Evolutionary conservation across 2,888 invertebrate genomes (phyloP).

Genomic region (Epinotia demarniana): DNA sequence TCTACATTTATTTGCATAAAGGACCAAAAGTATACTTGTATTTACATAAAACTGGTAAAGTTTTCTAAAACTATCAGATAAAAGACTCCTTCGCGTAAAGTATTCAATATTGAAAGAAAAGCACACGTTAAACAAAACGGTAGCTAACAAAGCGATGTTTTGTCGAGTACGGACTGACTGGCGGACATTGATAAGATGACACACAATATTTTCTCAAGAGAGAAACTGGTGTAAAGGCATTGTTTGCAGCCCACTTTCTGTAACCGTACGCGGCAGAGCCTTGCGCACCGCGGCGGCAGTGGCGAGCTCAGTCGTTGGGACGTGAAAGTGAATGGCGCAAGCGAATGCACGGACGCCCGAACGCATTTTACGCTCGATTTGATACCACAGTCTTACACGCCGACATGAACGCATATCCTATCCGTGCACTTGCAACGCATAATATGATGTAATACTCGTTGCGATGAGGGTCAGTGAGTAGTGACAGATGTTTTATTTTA

Average conservation of each 20-base stretch:
- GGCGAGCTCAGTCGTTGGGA: constrained; percentile 53
- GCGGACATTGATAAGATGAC: constrained; percentile 57
- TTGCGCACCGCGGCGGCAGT: constrained; percentile 55
- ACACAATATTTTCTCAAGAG: constrained; percentile 68
- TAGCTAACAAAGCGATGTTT: constrained; percentile 33
- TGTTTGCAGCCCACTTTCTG: constrained; percentile 81
- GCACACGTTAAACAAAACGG: constrained; percentile 34
- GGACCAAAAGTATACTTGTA: neutral
- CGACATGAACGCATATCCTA: constrained; percentile 57
- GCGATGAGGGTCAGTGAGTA: neutral
- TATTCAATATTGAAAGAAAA: constrained; percentile 16
- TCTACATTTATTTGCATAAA: neutral
- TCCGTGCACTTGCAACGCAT: constrained; percentile 40
- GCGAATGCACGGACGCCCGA: constrained; percentile 62
- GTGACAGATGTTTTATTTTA: neutral
- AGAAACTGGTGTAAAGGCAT: constrained; percentile 75
- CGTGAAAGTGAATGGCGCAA: constrained; percentile 83
- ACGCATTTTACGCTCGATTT: constrained; percentile 74
- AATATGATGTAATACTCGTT: constrained; percentile 49
- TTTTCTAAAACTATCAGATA: constrained; percentile 24
- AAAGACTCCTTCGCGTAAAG: neutral
- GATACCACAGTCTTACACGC: constrained; percentile 71
- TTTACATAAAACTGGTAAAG: constrained; percentile 1
- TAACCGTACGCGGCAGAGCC: constrained; percentile 60
- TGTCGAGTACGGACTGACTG: constrained; percentile 43